Conservation (phyloP, 2,888 invertebrate species). For the Agonopterix heracliana region DNA sequence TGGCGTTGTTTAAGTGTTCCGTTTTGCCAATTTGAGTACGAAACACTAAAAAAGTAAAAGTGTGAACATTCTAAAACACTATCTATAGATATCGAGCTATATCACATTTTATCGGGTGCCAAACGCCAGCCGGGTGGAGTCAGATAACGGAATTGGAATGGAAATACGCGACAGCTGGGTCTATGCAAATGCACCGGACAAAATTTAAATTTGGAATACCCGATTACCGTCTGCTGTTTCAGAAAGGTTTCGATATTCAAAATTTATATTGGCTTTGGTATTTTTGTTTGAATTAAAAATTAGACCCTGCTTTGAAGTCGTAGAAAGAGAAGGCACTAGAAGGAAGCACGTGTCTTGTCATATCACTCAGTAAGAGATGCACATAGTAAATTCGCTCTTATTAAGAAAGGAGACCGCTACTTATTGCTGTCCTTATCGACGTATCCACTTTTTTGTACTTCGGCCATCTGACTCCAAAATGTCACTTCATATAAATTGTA, state of each 20-base stretch:
- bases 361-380: too few species aligned
- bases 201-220: constrained; percentile 19
- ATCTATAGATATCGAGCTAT: background rate
- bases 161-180: constrained; percentile 20
- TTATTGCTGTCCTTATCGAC: too few species aligned
- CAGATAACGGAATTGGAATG: constrained; percentile 20
- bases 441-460: too few species aligned
- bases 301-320: background rate
- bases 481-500: too few species aligned
- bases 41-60: background rate
- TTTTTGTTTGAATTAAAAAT: background rate
- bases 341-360: too few species aligned
- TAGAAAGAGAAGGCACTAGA: too few species aligned
- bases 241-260: constrained; percentile 4
- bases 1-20: too few species aligned
- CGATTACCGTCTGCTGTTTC: constrained; percentile 7
- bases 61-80: constrained; percentile 6
- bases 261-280: background rate
- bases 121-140: constrained; percentile 6
- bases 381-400: too few species aligned
- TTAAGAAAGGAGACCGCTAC: too few species aligned
- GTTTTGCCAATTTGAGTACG: too few species aligned
- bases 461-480: too few species aligned
- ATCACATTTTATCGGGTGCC: constrained; percentile 15
- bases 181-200: constrained; percentile 19